Evolutionary conservation across 2,113 vertebrate genomes (phyloP), one percentile per base, ranked within the genome.

Genomic region (Theristicus caerulescens): DNA sequence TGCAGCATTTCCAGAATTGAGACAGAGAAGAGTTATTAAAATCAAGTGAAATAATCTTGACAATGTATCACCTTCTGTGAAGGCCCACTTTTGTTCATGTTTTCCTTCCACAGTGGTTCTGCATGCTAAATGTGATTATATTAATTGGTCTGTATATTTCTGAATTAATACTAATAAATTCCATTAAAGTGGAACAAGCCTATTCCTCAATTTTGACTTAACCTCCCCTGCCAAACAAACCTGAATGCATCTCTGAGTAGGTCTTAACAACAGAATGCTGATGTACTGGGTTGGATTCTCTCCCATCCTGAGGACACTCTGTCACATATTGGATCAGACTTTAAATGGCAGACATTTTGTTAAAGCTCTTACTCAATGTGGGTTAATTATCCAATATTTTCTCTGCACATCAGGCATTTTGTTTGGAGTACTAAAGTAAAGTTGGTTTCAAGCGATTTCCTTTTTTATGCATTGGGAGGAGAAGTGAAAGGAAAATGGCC

Each of bases 101-200:
- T 91, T 86, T 91, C 66, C 51, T 94, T 86, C 59, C 87, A 85
- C 62, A 82, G 52, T 82, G 54, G 72, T 90, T 88, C 32, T 88
- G 79, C 95, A 42, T 91, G 74, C 64, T 93, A 72, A 73, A 58
- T 64, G 73, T 72, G 40, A 46, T 78, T 93, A 67, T 32, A 52
- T 86, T 91, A 55, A 88, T 93, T 44, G 88, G 62, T 97, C 76
- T 97, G 88, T 94, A 95, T 96, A 96, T 94, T 95, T 93, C 79
- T 95, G 74, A 59, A 57, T 72, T 84, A 49, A 92, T 86, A 77
- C 40, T 87, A 96, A 96, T 97, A 97, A 97, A 97, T 80, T 65
- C 20, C 24, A 58, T 79, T 7, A 0, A 79, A 86, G 59, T 78
- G 32, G 36, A 94, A 86, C 44, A 84, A 64, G 62, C 31, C 13